A percentile compares a stretch with the other conserved stretches of the same genome.
These are phyloP conservation scores for Zapornia atra DNA, from an alignment of 2,113 vertebrate genomes.

Conservation along the genomic window DNA sequence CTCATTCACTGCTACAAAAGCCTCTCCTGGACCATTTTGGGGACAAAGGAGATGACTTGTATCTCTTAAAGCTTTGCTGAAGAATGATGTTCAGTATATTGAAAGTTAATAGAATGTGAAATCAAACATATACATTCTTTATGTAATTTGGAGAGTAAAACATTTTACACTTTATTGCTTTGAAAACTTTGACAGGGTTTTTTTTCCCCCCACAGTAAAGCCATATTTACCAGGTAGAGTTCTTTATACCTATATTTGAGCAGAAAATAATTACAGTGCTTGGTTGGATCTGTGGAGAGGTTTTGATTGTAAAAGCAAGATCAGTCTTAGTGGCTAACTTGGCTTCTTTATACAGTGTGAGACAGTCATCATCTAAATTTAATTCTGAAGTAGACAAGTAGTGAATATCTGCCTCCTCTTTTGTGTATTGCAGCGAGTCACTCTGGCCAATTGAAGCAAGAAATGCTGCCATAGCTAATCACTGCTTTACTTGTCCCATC, in stretches of 20 bases:
- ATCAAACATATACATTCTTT: background rate
- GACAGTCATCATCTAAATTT: background rate
- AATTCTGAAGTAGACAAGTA: background rate
- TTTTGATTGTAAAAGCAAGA: background rate
- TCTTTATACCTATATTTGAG: background rate
- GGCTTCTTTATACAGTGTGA: background rate
- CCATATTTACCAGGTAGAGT: background rate
- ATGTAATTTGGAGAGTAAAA: background rate
- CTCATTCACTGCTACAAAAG: background rate
- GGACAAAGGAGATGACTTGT: background rate
- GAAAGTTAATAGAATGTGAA: background rate
- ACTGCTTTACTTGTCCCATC: constrained; percentile 95
- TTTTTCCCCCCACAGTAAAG: background rate
- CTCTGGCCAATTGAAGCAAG: constrained; percentile 94
- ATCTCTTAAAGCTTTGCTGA: background rate
- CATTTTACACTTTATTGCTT: background rate
- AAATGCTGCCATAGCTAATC: constrained; percentile 94
- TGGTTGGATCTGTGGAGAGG: background rate
- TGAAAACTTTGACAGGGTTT: background rate
- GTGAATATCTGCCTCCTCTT: background rate
- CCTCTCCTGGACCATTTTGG: background rate
- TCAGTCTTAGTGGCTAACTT: background rate
- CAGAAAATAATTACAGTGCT: background rate
- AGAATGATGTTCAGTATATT: background rate
- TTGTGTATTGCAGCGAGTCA: constrained; percentile 82